phyloP scores from a whole-genome alignment of 1,140 invertebrate species.

The Onthophagus taurus region DNA sequence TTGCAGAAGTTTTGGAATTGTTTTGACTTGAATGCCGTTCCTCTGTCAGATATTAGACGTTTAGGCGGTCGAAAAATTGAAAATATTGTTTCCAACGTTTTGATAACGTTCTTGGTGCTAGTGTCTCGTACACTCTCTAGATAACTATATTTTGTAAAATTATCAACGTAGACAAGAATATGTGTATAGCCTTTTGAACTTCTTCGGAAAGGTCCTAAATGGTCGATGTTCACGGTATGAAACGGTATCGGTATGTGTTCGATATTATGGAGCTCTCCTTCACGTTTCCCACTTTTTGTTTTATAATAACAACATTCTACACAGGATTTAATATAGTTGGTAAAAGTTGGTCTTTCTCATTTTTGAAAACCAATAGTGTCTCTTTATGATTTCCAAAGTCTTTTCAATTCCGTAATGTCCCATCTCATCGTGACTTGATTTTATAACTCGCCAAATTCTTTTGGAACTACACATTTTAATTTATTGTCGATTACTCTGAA shows the following conservation, averaged over 20 bases:
- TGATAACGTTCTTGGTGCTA: constrained; percentile 13
- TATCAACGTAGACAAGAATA: constrained; percentile 24
- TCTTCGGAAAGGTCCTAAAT: constrained; percentile 23
- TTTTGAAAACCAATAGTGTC: constrained; percentile 22
- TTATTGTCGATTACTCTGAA: constrained; percentile 11
- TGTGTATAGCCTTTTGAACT: constrained; percentile 14
- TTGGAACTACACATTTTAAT: constrained; percentile 11
- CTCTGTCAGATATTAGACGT: constrained; percentile 18
- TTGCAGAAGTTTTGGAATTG: constrained; percentile 11
- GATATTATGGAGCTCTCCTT: constrained; percentile 22
- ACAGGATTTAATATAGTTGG: constrained; percentile 16
- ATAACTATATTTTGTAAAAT: constrained; percentile 24
- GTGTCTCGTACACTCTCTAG: constrained; percentile 16
- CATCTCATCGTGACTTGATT: constrained; percentile 15
- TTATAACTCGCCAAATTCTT: constrained; percentile 15
- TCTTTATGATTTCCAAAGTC: constrained; percentile 16
- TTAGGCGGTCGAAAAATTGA: constrained; percentile 16
- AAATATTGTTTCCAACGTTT: constrained; percentile 17
- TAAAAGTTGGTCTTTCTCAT: constrained; percentile 21
- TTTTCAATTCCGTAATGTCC: constrained; percentile 16
- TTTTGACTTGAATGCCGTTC: constrained; percentile 16
- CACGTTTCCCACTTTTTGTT: neutral
- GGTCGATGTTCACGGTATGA: constrained; percentile 26
- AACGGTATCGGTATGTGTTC: constrained; percentile 28
- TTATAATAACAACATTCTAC: constrained; percentile 23